These are phyloP conservation scores for Caretta caretta DNA, from an alignment of 2,113 vertebrate genomes.

Conservation along the genomic window DNA sequence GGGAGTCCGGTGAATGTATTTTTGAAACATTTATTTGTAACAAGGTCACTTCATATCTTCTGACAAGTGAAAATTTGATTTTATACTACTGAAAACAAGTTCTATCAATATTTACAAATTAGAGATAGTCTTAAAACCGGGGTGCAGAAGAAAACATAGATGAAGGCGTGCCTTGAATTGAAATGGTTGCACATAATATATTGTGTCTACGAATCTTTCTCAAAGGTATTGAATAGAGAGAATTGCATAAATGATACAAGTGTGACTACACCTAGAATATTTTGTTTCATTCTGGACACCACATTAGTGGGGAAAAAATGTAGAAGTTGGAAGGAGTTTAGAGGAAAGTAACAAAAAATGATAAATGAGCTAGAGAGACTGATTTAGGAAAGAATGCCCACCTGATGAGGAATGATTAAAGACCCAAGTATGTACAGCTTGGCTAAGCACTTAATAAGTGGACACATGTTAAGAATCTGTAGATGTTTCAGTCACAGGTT, in stretches of 20 bases:
- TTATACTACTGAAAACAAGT: neutral
- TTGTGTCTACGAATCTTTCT: neutral
- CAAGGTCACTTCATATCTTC: neutral
- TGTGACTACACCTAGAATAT: neutral
- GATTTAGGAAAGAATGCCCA: neutral
- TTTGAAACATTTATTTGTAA: neutral
- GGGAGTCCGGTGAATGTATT: too few relatives aligned
- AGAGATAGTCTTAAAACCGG: neutral
- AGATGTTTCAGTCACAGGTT: neutral
- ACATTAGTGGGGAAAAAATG: neutral
- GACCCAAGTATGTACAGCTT: neutral
- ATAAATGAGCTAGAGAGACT: neutral
- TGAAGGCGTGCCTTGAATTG: neutral
- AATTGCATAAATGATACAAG: neutral
- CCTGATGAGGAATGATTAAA: neutral
- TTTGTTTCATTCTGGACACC: neutral
- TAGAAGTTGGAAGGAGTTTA: too few relatives aligned
- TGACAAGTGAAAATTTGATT: neutral
- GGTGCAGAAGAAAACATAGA: neutral
- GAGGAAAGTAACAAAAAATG: too few relatives aligned
- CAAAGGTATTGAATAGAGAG: neutral
- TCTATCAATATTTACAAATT: neutral
- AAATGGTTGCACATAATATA: neutral
- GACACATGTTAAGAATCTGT: neutral
- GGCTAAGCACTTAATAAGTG: neutral